Base-by-base conservation (phyloP, 2,797 vertebrate species). In the Spinibarbus caldwelli region DNA sequence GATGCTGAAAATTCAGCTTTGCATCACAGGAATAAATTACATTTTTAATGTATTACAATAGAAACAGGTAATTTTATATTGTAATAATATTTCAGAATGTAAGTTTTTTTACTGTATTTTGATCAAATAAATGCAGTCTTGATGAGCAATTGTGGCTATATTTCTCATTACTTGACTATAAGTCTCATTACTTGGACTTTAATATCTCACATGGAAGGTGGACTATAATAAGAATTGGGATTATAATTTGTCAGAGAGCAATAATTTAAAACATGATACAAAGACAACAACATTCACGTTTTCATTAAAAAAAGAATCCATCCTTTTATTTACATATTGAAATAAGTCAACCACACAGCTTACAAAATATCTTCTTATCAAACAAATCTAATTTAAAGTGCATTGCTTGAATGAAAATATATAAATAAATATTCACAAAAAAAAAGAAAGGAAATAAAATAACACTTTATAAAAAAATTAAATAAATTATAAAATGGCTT, bases 371-470 rank as follows among this genome's bases (percentile, higher is more conserved):
- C 6, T n/a, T n/a, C n/a, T 76, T 14, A 62, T 76, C 43, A 80
- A 62, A 71, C 64, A 52, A 72, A 52, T 89, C 19, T 45, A 83
- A 84, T 80, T 62, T 89, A 90, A 90, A 90, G 89, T 90, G 89
- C 89, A 89, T 67, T 54, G 67, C 54, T 84, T 14, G 41, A 80
- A 52, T 52, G 21, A 36, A 77, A 73, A 49, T 52, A 31, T 5
- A 49, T 57, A 70, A 80, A 85, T 86, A 87, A 83, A 85, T 84
- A 90, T 47, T 78, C 45, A 43, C 29, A 52, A 29, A 78, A n/a
- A n/a, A n/a, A n/a, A 68, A 86, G 15, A 34, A 66, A 52, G 29
- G 49, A 85, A 62, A 85, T 12, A 9, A 68, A 73, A 76, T 29
- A 19, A 82, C 23, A 78, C 59, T 38, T 66, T 0, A 26, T 36